phyloP scores from a whole-genome alignment of 2,113 vertebrate genomes.

The Orycteropus afer region DNA sequence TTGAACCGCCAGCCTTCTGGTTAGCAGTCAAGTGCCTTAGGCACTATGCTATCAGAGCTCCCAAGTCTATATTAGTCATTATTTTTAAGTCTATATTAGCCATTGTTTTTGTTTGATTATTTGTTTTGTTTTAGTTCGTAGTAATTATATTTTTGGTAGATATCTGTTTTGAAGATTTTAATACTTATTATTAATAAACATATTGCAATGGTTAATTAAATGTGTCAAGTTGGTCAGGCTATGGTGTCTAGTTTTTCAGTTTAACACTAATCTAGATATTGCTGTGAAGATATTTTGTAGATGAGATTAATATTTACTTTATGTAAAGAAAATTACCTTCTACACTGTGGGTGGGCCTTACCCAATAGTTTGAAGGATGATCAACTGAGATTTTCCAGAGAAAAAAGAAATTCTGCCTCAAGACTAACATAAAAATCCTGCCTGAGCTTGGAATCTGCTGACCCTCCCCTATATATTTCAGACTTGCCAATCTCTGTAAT shows the following conservation, averaged over 20 bases:
- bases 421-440: not conserved
- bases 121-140: not conserved
- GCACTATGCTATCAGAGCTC: too few species aligned
- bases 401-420: not conserved
- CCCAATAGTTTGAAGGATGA: not conserved
- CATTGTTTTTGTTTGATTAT: not conserved
- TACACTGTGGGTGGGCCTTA: not conserved
- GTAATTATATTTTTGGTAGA: not conserved
- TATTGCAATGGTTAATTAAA: not conserved
- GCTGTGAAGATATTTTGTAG: not conserved
- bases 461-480: not conserved
- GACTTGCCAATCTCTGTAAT: not conserved
- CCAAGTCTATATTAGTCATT: not conserved
- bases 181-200: not conserved
- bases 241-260: not conserved
- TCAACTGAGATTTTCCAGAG: not conserved
- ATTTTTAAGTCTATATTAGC: not conserved
- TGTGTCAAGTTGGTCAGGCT: not conserved
- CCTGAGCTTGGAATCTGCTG: not conserved
- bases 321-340: not conserved
- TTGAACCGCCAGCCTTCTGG: too few species aligned
- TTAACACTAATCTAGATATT: not conserved
- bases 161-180: not conserved
- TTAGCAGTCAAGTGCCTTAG: too few species aligned
- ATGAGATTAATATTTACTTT: not conserved